Base-by-base conservation (phyloP, 2,888 invertebrate genomes). In the Eristalinus aeneus region DNA sequence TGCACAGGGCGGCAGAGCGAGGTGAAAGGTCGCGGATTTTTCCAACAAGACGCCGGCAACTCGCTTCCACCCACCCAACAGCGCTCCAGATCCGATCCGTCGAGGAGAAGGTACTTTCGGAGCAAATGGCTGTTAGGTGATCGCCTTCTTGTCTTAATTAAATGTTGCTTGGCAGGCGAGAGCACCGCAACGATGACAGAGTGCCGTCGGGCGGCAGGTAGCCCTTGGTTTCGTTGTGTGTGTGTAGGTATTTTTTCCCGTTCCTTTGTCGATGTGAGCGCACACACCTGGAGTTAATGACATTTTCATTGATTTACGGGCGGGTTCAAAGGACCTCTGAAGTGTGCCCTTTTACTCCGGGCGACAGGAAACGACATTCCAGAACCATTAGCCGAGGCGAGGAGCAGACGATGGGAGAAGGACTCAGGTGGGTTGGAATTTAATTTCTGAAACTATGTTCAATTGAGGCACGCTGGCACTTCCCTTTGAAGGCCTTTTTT, bases 81-180 rank as follows among this genome's bases (percentile, higher is more conserved):
- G 39, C n/a, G 5, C 39, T 39, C 27, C 27, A 2, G 39, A 3
- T 39, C 39, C 20, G 32, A 46, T 60, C 36, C 36, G 46, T 12
- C 31, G 20, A 9, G 6, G 11, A 46, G n/a, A 22, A 68, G 39
- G 63, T 78, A 53, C 36, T 78, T 69, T 58, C n/a, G 31, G n/a
- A 58, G 63, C 34, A 69, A 78, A 78, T 73, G 58, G 56, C 63
- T 68, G 46, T 63, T 56, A 60, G 53, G 78, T 74, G 61, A 63
- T 72, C 72, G 71, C 78, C 39, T 72, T 82, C 61, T 67, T 68
- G 68, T 69, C 73, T 78, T 78, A 83, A 83, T 78, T 83, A 83
- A 78, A 78, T 64, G 76, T 73, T 34, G 64, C 32, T 56, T 32
- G 36, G 27, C 39, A 71, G 54, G 56, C 11, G n/a, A 22, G n/a